Percentiles rank a stretch among this genome's conserved stretches.
Conservation (phyloP, 1,140 invertebrate species). For the Drosophila bocqueti region DNA sequence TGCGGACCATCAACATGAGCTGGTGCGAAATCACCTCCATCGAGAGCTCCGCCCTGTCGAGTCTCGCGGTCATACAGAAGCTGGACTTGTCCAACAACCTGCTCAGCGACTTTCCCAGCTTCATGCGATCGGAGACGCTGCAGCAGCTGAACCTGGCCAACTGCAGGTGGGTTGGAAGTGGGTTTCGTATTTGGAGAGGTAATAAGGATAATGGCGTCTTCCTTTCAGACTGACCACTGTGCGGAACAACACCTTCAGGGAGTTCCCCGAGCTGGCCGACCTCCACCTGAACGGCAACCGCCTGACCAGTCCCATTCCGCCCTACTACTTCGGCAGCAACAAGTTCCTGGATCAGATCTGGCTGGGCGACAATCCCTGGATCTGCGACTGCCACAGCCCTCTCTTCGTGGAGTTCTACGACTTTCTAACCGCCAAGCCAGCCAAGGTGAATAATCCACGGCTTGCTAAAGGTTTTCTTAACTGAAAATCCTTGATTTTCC, state of each 20-base stretch:
- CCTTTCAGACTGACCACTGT: slow-evolving; percentile 59
- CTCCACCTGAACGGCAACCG: slow-evolving; percentile 89
- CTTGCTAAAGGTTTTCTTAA: background rate
- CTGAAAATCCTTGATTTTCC: background rate
- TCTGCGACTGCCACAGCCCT: slow-evolving; percentile 88
- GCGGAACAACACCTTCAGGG: slow-evolving; percentile 86
- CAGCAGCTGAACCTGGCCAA: slow-evolving; percentile 87
- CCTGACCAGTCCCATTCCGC: slow-evolving; percentile 87
- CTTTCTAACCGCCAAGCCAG: slow-evolving; percentile 87
- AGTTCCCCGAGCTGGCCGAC: slow-evolving; percentile 86
- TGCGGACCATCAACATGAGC: slow-evolving; percentile 87
- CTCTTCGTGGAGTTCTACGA: slow-evolving; percentile 87
- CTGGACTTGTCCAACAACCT: slow-evolving; percentile 88
- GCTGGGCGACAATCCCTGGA: slow-evolving; percentile 90
- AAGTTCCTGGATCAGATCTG: slow-evolving; percentile 86
- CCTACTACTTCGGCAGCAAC: slow-evolving; percentile 87
- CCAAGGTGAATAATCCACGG: slow-evolving; percentile 82
- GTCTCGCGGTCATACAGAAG: slow-evolving; percentile 86
- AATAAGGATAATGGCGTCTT: background rate
- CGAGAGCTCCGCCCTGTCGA: slow-evolving; percentile 86
- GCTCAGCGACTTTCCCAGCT: slow-evolving; percentile 86
- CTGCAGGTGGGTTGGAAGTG: slow-evolving; percentile 61
- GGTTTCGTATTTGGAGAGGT: too few relatives aligned
- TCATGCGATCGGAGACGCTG: slow-evolving; percentile 86
- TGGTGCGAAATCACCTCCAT: slow-evolving; percentile 87